Conservation (phyloP, 2,797 vertebrate species). For the Hippocampus kuda region DNA sequence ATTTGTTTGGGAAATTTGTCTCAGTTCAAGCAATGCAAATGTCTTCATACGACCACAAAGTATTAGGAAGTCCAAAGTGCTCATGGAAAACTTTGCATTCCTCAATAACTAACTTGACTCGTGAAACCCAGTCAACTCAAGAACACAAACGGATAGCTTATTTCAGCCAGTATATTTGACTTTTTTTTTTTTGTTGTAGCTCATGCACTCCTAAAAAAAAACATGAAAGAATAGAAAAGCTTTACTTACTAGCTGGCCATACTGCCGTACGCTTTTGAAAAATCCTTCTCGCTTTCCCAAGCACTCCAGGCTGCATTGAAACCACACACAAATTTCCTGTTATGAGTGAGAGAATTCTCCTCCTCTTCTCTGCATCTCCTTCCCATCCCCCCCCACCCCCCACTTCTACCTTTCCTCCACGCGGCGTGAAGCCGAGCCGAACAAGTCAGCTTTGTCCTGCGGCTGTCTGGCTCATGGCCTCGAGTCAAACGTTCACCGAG, state of each 20-base stretch:
- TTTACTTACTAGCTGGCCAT: slow-evolving; percentile 66
- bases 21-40: no score
- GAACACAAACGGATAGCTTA: not conserved
- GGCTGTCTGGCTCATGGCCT: slow-evolving; percentile 27
- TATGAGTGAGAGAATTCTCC: slow-evolving; percentile 26
- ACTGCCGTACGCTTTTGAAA: slow-evolving; percentile 21
- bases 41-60: no score
- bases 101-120: not conserved
- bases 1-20: no score
- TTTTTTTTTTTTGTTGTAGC: not conserved
- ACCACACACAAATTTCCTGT: slow-evolving; percentile 35
- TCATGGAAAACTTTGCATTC: not conserved
- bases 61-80: no score
- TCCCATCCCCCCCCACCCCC: slow-evolving; percentile 3
- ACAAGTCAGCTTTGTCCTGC: slow-evolving; percentile 60
- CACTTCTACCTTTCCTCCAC: slow-evolving; percentile 12
- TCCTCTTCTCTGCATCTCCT: not conserved
- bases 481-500: slow-evolving; percentile 22
- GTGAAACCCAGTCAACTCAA: not conserved
- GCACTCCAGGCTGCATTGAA: slow-evolving; percentile 25
- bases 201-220: not conserved
- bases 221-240: not conserved
- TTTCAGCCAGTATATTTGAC: not conserved
- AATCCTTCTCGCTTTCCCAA: slow-evolving; percentile 2
- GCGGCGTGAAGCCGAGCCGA: slow-evolving; percentile 15